Conservation (phyloP, 2,113 vertebrate species). For the Fregetta grallaria region DNA sequence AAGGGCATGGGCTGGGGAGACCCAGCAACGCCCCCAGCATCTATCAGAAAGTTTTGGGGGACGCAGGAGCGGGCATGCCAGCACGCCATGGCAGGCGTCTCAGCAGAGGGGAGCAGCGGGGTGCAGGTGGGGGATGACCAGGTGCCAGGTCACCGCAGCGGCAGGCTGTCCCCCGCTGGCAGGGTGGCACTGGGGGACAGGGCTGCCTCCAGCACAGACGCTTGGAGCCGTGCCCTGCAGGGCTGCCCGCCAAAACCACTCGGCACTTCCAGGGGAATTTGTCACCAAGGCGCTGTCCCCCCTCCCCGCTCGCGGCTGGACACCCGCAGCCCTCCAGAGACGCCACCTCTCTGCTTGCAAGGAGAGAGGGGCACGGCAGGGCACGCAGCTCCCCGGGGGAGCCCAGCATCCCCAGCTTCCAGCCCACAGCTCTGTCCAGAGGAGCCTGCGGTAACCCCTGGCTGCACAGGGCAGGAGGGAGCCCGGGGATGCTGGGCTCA, state of each 20-base stretch:
- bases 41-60: neutral
- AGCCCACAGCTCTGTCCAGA: neutral
- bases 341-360: neutral
- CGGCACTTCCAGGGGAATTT: conserved; percentile 2
- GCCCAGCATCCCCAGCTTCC: neutral
- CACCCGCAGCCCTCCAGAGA: neutral
- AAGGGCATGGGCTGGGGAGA: neutral
- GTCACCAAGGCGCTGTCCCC: neutral
- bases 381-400: neutral
- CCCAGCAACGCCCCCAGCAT: neutral
- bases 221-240: neutral
- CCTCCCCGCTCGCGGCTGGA: neutral
- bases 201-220: neutral
- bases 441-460: neutral
- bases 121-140: neutral
- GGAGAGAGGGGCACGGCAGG: neutral
- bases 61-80: neutral
- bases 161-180: neutral
- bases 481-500: neutral
- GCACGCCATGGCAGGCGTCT: accelerated
- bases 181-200: neutral
- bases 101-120: neutral
- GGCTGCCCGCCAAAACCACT: conserved; percentile 1
- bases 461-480: neutral
- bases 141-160: neutral